A percentile compares a stretch with the other conserved stretches of the same genome.
phyloP scores from a whole-genome alignment of 2,113 vertebrate species.

The Melanerpes formicivorus region DNA sequence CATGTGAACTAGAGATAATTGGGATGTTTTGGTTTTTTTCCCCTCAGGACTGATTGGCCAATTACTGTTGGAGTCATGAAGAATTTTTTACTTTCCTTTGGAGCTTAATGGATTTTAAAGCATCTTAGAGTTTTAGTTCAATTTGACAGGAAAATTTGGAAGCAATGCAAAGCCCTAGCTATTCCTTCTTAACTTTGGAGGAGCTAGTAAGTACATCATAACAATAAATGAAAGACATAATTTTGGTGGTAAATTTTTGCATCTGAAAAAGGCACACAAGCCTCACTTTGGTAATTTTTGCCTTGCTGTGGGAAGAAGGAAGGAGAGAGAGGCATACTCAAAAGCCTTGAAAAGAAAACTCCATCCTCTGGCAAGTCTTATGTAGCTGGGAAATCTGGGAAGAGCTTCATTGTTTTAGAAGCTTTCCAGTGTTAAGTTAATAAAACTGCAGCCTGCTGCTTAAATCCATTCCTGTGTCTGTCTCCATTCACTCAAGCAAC shows the following conservation, averaged over 20 bases:
- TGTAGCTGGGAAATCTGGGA: not conserved
- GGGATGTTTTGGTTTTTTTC: not conserved
- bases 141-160: constrained; percentile 18
- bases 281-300: not conserved
- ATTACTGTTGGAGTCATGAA: not conserved
- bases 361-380: not conserved
- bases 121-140: constrained; percentile 23
- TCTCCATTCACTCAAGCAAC: constrained; percentile 2
- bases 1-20: not conserved
- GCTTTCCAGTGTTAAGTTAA: not conserved
- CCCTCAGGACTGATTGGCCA: constrained; percentile 8
- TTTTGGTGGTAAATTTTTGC: not conserved
- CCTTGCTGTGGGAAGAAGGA: not conserved
- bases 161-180: not conserved
- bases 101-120: constrained; percentile 32
- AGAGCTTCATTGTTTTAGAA: not conserved
- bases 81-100: constrained; percentile 5
- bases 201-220: not conserved
- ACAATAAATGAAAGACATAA: not conserved
- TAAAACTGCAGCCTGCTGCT: not conserved
- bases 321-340: not conserved
- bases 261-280: not conserved
- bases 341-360: not conserved
- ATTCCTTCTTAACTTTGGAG: not conserved
- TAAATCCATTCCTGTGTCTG: not conserved